Evolutionary conservation across 2,888 invertebrate species (phyloP).

Genomic region (Gasteruption jaculator): DNA sequence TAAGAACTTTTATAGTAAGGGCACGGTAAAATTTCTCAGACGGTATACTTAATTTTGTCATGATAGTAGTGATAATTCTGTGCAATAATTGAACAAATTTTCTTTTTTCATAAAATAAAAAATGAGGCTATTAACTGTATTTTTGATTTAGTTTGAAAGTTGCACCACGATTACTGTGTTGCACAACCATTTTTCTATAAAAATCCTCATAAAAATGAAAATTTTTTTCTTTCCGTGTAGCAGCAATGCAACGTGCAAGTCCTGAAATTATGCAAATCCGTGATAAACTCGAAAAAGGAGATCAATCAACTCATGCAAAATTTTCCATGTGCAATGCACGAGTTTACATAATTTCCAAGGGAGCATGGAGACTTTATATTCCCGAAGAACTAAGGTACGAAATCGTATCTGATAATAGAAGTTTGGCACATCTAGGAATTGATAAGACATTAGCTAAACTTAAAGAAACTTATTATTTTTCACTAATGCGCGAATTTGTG

Average conservation of each 20-base stretch:
- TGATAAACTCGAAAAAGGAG: constrained; percentile 11
- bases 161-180: no score
- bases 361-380: constrained; percentile 3
- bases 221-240: no score
- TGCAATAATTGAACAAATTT: no score
- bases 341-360: constrained; percentile 16
- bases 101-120: no score
- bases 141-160: no score
- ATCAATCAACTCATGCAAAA: constrained; percentile 8
- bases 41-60: no score
- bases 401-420: constrained; percentile 5
- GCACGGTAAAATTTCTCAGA: no score
- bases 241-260: constrained; percentile 16
- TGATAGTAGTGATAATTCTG: no score
- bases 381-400: constrained; percentile 7
- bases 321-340: constrained; percentile 17
- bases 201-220: no score
- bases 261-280: constrained; percentile 12
- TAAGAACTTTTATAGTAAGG: no score
- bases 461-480: constrained; percentile 21
- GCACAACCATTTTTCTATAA: no score
- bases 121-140: no score
- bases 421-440: constrained; percentile 9
- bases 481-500: constrained; percentile 20
- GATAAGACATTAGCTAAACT: constrained; percentile 9